A percentile compares a stretch with the other conserved stretches of the same genome.
These are phyloP conservation scores for Drosophila yooni DNA, from an alignment of 2,888 invertebrate species.

Conservation along the genomic window DNA sequence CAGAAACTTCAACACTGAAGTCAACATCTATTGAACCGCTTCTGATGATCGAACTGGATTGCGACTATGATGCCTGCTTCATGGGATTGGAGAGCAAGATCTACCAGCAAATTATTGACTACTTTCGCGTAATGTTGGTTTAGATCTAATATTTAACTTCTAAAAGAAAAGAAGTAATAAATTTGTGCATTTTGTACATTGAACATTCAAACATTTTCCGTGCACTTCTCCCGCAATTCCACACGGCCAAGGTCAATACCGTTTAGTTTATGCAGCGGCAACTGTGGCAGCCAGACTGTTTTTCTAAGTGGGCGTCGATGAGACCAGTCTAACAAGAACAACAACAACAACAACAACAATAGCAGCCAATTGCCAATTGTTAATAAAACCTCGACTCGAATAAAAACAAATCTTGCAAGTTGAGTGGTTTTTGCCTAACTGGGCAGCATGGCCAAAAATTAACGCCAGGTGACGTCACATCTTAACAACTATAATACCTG, in stretches of 20 bases:
- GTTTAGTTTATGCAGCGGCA: conserved; percentile 37
- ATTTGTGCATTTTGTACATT: too few species aligned
- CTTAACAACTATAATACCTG: not conserved
- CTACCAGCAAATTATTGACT: conserved; percentile 67
- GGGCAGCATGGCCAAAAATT: conserved; percentile 10
- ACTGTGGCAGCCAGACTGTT: not conserved
- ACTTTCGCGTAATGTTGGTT: conserved; percentile 77
- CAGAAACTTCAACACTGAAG: conserved; percentile 46
- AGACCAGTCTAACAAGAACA: conserved; percentile 33
- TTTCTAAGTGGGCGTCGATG: conserved; percentile 39
- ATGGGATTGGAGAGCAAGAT: conserved; percentile 60
- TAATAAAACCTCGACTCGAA: conserved; percentile 36
- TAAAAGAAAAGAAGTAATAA: not conserved
- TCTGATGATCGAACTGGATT: conserved; percentile 73
- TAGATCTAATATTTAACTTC: conserved; percentile 16
- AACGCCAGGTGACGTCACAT: not conserved
- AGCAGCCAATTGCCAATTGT: conserved; percentile 5
- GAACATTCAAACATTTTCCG: too few species aligned
- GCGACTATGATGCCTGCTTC: conserved; percentile 76
- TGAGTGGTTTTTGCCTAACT: conserved; percentile 46
- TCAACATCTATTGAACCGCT: conserved; percentile 39
- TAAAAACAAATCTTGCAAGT: conserved; percentile 3
- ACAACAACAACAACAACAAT: not conserved
- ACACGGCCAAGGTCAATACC: conserved; percentile 82
- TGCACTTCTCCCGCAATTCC: too few species aligned